Conservation (phyloP, 2,797 vertebrate species). For the Hydrolagus colliei region DNA sequence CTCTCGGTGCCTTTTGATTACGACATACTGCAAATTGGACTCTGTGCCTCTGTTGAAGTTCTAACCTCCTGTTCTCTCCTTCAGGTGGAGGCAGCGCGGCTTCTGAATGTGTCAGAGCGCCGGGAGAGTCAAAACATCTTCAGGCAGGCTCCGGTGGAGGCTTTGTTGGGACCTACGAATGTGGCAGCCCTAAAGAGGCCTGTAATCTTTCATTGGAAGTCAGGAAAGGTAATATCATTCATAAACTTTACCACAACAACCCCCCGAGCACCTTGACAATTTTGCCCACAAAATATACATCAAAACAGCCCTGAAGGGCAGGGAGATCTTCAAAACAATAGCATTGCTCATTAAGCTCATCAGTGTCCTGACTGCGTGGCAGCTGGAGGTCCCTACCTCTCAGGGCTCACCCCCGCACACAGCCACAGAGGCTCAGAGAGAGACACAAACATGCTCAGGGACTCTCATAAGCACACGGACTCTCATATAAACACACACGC, state of each 20-base stretch:
- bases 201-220: constrained; percentile 45
- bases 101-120: constrained; percentile 10
- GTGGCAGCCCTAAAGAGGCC: constrained; percentile 40
- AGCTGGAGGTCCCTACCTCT: too few relatives aligned
- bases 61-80: background rate
- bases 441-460: too few relatives aligned
- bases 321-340: too few relatives aligned
- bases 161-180: constrained; percentile 34
- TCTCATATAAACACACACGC: too few relatives aligned
- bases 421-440: too few relatives aligned
- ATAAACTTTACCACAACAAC: background rate
- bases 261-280: background rate
- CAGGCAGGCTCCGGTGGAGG: background rate
- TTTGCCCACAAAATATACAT: too few relatives aligned
- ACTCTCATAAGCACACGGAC: too few relatives aligned
- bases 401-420: too few relatives aligned
- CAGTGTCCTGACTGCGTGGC: too few relatives aligned
- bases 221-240: constrained; percentile 45
- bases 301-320: too few relatives aligned
- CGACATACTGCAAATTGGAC: too few relatives aligned
- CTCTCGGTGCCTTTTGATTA: background rate
- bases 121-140: background rate
- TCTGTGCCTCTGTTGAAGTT: background rate
- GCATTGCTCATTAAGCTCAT: too few relatives aligned
- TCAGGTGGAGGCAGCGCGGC: constrained; percentile 42